Base-by-base conservation (phyloP, 1,140 invertebrate genomes). In the Tyrophagus putrescentiae region DNA sequence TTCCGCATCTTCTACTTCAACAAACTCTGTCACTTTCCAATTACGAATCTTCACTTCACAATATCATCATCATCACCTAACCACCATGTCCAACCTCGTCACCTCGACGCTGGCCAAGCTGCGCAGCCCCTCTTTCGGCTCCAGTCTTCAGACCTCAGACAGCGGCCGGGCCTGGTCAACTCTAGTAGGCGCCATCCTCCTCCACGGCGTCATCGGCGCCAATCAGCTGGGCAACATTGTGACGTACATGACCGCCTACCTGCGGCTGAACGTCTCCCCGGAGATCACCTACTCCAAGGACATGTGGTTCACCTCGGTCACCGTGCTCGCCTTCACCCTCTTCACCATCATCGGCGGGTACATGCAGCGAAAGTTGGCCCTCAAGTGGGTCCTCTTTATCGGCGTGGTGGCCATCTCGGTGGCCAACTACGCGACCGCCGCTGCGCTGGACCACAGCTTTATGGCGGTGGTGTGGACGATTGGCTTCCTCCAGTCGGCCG, bases 191-290 rank as follows among this genome's bases (percentile, higher is more conserved):
- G 39, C 36, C 23, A 18, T 28, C 18, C 21, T 59, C 11, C 27
- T 59, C 13, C 57, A 59, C n/a, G 13, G 27, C 11, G 18, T 59
- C n/a, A 45, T 59, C 1, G 57, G 57, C 18, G 57, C 25, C 21
- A 25, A 32, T 60, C 34, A 31, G n/a, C 23, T 53, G 7, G 50
- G 54, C n/a, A 61, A 61, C 29, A 41, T 65, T 0, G 45, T 33
- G 21, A 60, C 62, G 18, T 64, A 64, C 52, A 61, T 64, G 34
- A 60, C 62, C 21, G 50, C 56, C 7, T 64, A 64, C 36, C 34
- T 61, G 28, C 33, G 63, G 34, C 18, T 63, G 28, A 25, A 65
- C 41, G 53, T 60, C 2, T 62, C 60, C 11, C 36, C 34, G 28
- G 64, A 64, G 29, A 61, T 56, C 11, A 65, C 60, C 9, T 62